These are phyloP conservation scores for Lepidurus packardi DNA, from an alignment of 1,140 invertebrate genomes.

Conservation along the genomic window DNA sequence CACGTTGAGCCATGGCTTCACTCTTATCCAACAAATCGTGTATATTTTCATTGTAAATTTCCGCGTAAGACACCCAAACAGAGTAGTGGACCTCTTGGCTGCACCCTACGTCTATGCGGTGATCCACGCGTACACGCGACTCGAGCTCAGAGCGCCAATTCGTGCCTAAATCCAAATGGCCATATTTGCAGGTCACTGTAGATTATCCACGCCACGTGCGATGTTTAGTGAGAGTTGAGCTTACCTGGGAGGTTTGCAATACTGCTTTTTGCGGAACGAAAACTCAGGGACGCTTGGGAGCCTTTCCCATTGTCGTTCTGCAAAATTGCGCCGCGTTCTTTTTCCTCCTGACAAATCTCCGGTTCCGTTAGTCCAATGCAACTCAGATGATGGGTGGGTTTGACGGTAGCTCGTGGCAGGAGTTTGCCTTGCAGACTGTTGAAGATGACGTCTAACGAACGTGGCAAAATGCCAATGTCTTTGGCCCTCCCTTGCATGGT, in stretches of 20 bases:
- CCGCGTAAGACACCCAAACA: conserved; percentile 83
- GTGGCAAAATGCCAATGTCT: conserved; percentile 70
- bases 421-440: conserved; percentile 46
- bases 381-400: background rate
- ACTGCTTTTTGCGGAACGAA: background rate
- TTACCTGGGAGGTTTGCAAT: background rate
- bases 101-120: background rate
- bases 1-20: conserved; percentile 42
- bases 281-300: background rate
- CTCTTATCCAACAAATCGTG: conserved; percentile 66
- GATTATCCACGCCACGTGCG: too few species aligned
- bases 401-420: conserved; percentile 38
- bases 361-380: conserved; percentile 22
- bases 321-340: conserved; percentile 30
- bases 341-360: background rate
- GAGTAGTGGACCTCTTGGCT: conserved; percentile 43
- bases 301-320: conserved; percentile 8
- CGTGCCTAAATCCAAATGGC: background rate
- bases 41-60: conserved; percentile 89
- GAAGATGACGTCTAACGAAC: conserved; percentile 73
- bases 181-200: too few species aligned
- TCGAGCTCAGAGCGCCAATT: background rate
- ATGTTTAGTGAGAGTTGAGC: too few species aligned
- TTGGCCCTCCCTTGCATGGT: conserved; percentile 66
- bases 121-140: background rate